These are phyloP conservation scores for Bradypus variegatus DNA, from an alignment of 2,797 vertebrate genomes.

Conservation along the genomic window DNA sequence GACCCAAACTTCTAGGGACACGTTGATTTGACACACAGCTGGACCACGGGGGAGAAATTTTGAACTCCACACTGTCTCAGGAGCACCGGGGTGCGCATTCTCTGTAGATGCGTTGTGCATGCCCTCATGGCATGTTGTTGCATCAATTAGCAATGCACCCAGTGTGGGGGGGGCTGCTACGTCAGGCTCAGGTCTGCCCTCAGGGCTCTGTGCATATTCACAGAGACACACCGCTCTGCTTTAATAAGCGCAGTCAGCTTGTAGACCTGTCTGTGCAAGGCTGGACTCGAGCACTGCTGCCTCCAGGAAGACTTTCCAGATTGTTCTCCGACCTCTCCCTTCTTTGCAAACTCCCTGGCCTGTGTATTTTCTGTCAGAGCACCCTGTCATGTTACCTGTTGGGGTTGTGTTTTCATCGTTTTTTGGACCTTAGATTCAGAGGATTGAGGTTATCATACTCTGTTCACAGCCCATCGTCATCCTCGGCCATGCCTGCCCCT, in stretches of 20 bases:
- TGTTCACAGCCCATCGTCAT: not conserved
- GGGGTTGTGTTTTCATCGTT: not conserved
- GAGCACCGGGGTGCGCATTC: not conserved
- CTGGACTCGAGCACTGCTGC: not conserved
- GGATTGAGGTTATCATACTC: rapidly evolving
- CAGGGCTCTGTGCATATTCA: rapidly evolving
- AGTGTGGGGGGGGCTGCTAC: not conserved
- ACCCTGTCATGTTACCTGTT: too few relatives aligned
- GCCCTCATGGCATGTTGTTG: not conserved
- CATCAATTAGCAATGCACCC: not conserved
- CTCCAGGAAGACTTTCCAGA: not conserved
- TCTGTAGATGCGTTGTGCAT: not conserved
- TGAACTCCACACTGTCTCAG: not conserved
- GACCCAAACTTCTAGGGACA: not conserved
- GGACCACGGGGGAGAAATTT: not conserved
- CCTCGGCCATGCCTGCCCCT: too few relatives aligned
- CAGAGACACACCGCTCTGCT: not conserved
- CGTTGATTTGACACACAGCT: not conserved
- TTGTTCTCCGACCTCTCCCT: not conserved
- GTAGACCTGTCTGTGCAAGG: not conserved
- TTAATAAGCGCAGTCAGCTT: rapidly evolving
- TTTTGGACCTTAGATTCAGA: not conserved
- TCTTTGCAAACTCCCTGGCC: rapidly evolving
- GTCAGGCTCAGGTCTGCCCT: not conserved
- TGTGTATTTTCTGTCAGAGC: too few relatives aligned